Base-by-base conservation (phyloP, 2,888 invertebrate genomes). In the Rotaria macrura region DNA sequence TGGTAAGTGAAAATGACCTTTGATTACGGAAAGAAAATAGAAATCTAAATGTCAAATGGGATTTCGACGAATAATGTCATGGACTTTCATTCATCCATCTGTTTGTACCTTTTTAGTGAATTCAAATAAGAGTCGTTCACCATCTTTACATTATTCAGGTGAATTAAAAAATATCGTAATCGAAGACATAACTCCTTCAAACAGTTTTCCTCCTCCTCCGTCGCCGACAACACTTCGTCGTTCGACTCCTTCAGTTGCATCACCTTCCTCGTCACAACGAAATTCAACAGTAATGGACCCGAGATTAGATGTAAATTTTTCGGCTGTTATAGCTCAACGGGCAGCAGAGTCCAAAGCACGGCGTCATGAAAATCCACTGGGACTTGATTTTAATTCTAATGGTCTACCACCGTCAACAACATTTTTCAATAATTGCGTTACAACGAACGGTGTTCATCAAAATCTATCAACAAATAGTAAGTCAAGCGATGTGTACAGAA, bases 281-380 rank as follows among this genome's bases (percentile, higher is more conserved):
- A 65, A 14, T 29, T 65, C 65, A 17, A 20, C 38, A 0, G 23
- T 79, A 2, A 43, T 43, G 4, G 85, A 85, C 40, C 85, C 85
- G n/a, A 79, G 86, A 83, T 52, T 52, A 23, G 83, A 83, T 65
- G 65, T 38, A 14, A 83, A 86, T 57, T 86, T 86, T 54, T 55
- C 85, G n/a, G 57, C 79, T 29, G 52, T 86, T n/a, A 86, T 86
- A 25, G 86, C 86, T 12, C 83, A 85, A 34, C 85, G 85, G 17
- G 86, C 86, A 29, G 86, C 86, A 4, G 86, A 86, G 40, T 40
- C 85, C 29, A n/a, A 84, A 83, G 86, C 86, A 17, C 85, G 84
- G 55, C 85, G 79, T 49, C 57, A 85, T 17, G 86, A 86, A 74
- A 86, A 38, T 49, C 38, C 47, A 52, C 6, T 29, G 4, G n/a